Conservation (phyloP, 1,140 invertebrate genomes). For the Pogonomyrmex barbatus region DNA sequence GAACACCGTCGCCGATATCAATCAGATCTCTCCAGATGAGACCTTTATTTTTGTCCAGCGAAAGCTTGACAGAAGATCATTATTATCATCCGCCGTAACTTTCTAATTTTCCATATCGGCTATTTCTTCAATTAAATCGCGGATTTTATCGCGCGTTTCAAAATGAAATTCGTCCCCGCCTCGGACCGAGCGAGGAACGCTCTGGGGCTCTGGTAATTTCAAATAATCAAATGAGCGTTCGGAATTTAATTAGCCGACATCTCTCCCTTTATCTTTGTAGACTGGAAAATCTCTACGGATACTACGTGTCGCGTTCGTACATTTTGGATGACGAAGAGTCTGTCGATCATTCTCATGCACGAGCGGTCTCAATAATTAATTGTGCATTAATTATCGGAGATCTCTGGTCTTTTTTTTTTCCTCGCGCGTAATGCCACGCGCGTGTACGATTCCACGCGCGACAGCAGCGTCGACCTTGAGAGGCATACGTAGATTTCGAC, state of each 20-base stretch:
- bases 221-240: not conserved
- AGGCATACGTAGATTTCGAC: conserved; percentile 31
- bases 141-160: not conserved
- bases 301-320: not conserved
- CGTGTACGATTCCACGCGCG: not conserved
- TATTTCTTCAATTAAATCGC: conserved; percentile 41
- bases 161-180: not conserved
- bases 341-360: not conserved
- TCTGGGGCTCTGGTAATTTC: not conserved
- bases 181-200: not conserved
- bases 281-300: not conserved
- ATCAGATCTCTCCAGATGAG: not conserved
- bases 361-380: conserved; percentile 1
- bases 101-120: conserved; percentile 39
- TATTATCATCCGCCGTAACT: conserved; percentile 34
- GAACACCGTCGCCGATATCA: not conserved
- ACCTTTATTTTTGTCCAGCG: conserved; percentile 37
- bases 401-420: not conserved
- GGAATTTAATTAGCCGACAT: not conserved
- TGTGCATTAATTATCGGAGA: conserved; percentile 12
- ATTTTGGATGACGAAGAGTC: not conserved
- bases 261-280: not conserved
- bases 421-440: not conserved
- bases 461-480: conserved; percentile 22
- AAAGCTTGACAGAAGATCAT: conserved; percentile 32